Evolutionary conservation across 2,113 vertebrate species (phyloP).

Genomic region (Aspidoscelis tigris): DNA sequence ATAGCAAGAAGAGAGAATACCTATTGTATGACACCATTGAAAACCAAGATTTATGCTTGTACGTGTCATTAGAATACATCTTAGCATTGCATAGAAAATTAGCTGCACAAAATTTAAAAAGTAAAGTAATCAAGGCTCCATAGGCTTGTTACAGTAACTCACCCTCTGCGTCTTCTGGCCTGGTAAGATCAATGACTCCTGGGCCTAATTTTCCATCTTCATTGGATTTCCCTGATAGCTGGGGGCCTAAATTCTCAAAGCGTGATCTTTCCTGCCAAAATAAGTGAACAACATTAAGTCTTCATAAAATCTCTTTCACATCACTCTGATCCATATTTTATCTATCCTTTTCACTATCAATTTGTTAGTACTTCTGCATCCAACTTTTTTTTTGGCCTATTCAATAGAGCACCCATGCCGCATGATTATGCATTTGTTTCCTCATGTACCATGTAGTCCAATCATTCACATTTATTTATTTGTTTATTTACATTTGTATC

Average conservation of each 20-base stretch:
- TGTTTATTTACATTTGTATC: too few relatives aligned
- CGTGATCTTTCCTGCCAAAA: conserved; percentile 90
- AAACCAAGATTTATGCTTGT: background rate
- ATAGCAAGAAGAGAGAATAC: background rate
- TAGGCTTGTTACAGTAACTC: conserved; percentile 66
- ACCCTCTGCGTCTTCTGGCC: conserved; percentile 98
- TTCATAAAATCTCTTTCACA: conserved; percentile 16
- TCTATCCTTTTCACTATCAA: conserved; percentile 18
- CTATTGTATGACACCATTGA: background rate
- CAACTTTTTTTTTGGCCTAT: background rate
- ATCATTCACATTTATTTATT: too few relatives aligned
- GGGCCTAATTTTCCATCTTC: conserved; percentile 96
- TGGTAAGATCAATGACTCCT: conserved; percentile 96
- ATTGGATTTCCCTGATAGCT: conserved; percentile 88
- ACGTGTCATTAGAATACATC: background rate
- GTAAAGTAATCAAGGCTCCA: conserved; percentile 8
- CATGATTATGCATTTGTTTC: background rate
- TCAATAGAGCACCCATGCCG: background rate
- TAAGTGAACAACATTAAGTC: conserved; percentile 57
- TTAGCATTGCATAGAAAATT: background rate
- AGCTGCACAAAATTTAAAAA: background rate
- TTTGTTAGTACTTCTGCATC: background rate
- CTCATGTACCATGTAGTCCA: background rate
- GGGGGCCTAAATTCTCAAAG: conserved; percentile 92
- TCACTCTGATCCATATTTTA: background rate